phyloP scores from a whole-genome alignment of 2,888 invertebrate genomes.

The Octodonta nipae region DNA sequence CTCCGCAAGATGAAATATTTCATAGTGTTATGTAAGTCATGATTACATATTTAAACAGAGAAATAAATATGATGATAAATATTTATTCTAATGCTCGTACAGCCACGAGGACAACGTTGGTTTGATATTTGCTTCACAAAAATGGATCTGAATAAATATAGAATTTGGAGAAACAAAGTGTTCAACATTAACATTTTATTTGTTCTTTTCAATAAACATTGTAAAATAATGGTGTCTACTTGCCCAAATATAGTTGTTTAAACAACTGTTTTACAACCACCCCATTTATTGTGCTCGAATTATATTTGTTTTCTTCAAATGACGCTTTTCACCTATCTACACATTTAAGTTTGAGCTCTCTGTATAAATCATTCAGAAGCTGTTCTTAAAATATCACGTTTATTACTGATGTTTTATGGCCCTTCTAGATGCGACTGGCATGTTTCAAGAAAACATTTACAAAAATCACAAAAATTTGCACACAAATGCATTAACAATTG shows the following conservation, averaged over 20 bases:
- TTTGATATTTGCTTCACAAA: conserved; percentile 18
- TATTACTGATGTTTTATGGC: no score
- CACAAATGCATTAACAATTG: no score
- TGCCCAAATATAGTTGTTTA: conserved; percentile 2
- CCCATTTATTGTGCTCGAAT: neutral
- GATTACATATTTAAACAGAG: conserved; percentile 20
- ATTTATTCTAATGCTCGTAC: conserved; percentile 17
- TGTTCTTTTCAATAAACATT: conserved; percentile 26
- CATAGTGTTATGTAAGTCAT: conserved; percentile 18
- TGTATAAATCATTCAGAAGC: no score
- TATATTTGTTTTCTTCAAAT: neutral
- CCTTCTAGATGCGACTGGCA: no score
- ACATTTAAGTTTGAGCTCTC: no score
- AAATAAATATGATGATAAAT: conserved; percentile 18
- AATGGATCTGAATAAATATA: conserved; percentile 18
- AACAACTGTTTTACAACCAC: conserved; percentile 1
- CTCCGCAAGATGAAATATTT: no score
- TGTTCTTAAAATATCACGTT: no score
- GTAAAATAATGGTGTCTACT: conserved; percentile 21
- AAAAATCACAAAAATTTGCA: no score
- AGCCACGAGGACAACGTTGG: conserved; percentile 18
- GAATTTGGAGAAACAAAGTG: conserved; percentile 20
- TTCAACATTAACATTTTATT: conserved; percentile 22
- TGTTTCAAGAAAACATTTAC: no score
- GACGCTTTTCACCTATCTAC: neutral